Base-by-base conservation (phyloP, 2,888 invertebrate species). In the Drosophila formosana region DNA sequence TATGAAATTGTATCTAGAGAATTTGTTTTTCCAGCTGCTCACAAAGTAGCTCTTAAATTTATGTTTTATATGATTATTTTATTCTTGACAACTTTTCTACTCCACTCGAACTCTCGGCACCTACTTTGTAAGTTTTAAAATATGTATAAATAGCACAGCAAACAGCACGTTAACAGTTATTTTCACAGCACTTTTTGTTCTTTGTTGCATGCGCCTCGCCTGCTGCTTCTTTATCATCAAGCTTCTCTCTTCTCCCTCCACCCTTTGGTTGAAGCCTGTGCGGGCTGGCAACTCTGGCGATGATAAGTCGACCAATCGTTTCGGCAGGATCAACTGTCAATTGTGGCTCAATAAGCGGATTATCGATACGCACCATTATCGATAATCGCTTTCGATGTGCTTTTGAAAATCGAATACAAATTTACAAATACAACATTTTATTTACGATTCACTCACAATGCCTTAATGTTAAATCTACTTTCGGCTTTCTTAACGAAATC, bases 401-500 rank as follows among this genome's bases (percentile, higher is more conserved):
- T 3, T 3, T 34, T 34, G 4, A 3, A 34, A 34, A 13, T 39
- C 39, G 6, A 39, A 39, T 39, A 18, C 7, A 13, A 39, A 39
- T 39, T 39, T 39, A n/a, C 11, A 37, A n/a, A n/a, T n/a, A 37
- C 34, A 3, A 39, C 39, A 41, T 6, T 49, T n/a, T 37, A 57
- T 57, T 43, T 25, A n/a, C 4, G 25, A 25, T 30, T 46, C 6
- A 7, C 7, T 75, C 85, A 84, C 60, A 88, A 53, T 4, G 87
- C 49, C 50, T 86, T 53, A 45, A 88, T 88, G 18, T 67, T 75
- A 67, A 79, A 85, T 13, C 76, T 76, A 18, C 57, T 55, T 11
- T 91, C 90, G 4, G 90, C 90, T 70, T 93, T 93, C 1, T 92
- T 88, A 0, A 95, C 93, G 60, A 95, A 95, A 1, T 92, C 89